Base-by-base conservation (phyloP, 2,113 vertebrate genomes). In the Gnathonemus longibarbis region DNA sequence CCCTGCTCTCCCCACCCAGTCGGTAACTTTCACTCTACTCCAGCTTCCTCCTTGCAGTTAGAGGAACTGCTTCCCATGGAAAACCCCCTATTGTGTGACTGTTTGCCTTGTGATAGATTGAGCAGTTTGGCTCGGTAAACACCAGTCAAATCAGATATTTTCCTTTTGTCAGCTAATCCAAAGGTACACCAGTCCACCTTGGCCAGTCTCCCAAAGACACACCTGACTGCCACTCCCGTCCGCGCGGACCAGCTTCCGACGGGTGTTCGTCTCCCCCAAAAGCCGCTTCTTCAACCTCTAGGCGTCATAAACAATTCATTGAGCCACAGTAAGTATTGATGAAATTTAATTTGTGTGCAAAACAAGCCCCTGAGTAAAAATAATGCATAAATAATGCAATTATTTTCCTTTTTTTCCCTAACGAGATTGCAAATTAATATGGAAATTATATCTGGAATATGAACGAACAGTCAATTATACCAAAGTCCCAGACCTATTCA, bases 341-440 rank as follows among this genome's bases (percentile, higher is more conserved):
- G 50, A 53, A 53, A 87, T 53, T 53, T 53, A 56, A 87, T 87
- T 87, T 87, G 85, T 87, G 85, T 50, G 85, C 27, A 53, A 53
- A 53, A 52, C 50, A 53, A 87, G 49, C 49, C 24, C 6, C 11
- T 21, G 10, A 35, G 15, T 87, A 87, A 53, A 87, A 52, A 53
- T 53, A 87, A 87, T 52, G 85, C n/a, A 53, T 87, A 87, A 87
- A 87, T 87, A 87, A 87, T 53, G 85, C 49, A 53, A 53, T 87
- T 53, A 35, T 15, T 49, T 53, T 87, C 50, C 48, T 39, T 53
- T 87, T 87, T 89, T 31, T 5, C 88, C 88, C 48, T 83, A 89
- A 84, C 24, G 49, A 89, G 74, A 89, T 56, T 83, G 49, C 70
- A 84, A 89, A 74, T 89, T 80, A 31, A 80, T 89, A 77, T 39